Conservation (phyloP, 2,888 invertebrate species). For the Abrostola triplasia region DNA sequence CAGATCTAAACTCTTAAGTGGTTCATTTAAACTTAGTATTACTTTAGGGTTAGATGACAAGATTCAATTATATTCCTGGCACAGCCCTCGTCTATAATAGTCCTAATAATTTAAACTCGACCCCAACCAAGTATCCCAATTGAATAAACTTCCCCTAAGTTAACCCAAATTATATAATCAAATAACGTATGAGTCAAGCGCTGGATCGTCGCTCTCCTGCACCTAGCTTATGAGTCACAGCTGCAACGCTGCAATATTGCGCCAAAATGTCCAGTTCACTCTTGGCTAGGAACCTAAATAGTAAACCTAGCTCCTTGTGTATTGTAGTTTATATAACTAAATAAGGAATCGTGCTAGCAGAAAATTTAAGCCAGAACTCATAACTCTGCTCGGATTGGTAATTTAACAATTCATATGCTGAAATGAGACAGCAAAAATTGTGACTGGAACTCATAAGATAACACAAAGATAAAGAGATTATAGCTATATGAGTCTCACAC, state of each 20-base stretch:
- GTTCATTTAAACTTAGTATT: constrained; percentile 35
- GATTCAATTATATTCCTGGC: constrained; percentile 17
- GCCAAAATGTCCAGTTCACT: constrained; percentile 15
- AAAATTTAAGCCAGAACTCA: too few species aligned
- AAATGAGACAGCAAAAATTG: too few species aligned
- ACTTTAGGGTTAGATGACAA: constrained; percentile 25
- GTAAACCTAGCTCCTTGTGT: background rate
- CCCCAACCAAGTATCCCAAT: constrained; percentile 24
- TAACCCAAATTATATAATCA: constrained; percentile 42
- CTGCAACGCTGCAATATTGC: constrained; percentile 16
- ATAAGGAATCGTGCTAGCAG: background rate
- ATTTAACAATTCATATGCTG: too few species aligned
- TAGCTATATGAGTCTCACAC: background rate
- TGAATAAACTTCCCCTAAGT: constrained; percentile 31
- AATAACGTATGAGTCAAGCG: constrained; percentile 16
- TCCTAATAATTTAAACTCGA: background rate
- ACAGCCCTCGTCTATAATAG: constrained; percentile 10
- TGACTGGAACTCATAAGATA: too few species aligned
- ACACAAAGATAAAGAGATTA: background rate
- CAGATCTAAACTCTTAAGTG: constrained; percentile 15
- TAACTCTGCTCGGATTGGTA: too few species aligned
- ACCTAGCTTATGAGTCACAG: constrained; percentile 17
- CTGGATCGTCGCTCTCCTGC: constrained; percentile 4
- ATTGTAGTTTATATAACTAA: background rate
- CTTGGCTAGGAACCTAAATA: background rate